These are phyloP conservation scores for Ormyrus pomaceus DNA, from an alignment of 2,888 invertebrate species.

Conservation along the genomic window DNA sequence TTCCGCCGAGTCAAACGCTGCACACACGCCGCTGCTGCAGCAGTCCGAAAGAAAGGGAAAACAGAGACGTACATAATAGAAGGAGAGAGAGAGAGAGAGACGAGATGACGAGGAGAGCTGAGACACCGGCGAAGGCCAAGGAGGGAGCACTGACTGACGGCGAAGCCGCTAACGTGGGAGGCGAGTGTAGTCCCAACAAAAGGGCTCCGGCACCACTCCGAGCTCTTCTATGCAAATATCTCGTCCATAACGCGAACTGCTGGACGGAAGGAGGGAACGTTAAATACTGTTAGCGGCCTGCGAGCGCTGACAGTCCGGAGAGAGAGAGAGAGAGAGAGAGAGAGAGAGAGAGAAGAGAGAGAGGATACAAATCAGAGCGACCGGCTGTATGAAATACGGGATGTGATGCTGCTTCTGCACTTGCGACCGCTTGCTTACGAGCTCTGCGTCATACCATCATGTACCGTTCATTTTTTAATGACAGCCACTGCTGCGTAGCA, in stretches of 20 bases:
- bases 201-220: slow-evolving; percentile 26
- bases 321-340: slow-evolving; percentile 5
- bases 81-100: slow-evolving; percentile 39
- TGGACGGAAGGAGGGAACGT: slow-evolving; percentile 43
- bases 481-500: too few species aligned
- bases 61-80: slow-evolving; percentile 57
- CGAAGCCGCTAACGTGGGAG: slow-evolving; percentile 72
- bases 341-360: background rate
- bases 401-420: background rate
- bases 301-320: slow-evolving; percentile 11
- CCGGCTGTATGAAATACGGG: background rate
- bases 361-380: slow-evolving; percentile 39
- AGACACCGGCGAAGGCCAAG: slow-evolving; percentile 51
- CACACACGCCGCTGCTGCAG: background rate
- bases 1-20: slow-evolving; percentile 48
- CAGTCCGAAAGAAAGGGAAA: slow-evolving; percentile 34
- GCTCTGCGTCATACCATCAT: background rate
- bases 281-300: slow-evolving; percentile 47
- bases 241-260: slow-evolving; percentile 35
- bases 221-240: slow-evolving; percentile 51
- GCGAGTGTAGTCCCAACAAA: slow-evolving; percentile 68
- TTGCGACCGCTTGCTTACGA: too few species aligned
- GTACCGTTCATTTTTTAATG: too few species aligned
- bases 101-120: slow-evolving; percentile 13
- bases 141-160: slow-evolving; percentile 69